These are phyloP conservation scores for Upupa epops DNA, from an alignment of 2,113 vertebrate genomes.

Conservation along the genomic window DNA sequence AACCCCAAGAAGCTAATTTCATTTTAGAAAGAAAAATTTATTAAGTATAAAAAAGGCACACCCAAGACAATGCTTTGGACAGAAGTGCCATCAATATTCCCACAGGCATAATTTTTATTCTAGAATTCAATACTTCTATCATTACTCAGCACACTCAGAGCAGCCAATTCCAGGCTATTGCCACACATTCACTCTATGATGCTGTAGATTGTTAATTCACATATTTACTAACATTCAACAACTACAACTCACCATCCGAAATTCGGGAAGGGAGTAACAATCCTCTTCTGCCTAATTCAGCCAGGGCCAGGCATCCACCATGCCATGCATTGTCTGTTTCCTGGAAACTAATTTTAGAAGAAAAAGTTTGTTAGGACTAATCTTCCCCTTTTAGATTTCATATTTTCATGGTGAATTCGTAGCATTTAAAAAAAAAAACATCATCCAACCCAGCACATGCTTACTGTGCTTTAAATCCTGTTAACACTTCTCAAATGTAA, in stretches of 20 bases:
- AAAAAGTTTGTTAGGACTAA: background rate
- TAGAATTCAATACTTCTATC: background rate
- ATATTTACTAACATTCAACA: background rate
- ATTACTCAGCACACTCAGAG: background rate
- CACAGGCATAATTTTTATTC: background rate
- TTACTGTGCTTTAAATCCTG: background rate
- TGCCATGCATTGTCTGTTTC: slow-evolving; percentile 94
- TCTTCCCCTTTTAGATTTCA: background rate
- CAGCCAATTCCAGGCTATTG: background rate
- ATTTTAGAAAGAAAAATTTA: slow-evolving; percentile 54
- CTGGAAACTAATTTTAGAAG: slow-evolving; percentile 82
- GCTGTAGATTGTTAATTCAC: background rate
- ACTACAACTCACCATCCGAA: slow-evolving; percentile 80
- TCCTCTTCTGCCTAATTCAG: slow-evolving; percentile 92
- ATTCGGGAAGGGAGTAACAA: slow-evolving; percentile 91
- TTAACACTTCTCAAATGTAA: background rate
- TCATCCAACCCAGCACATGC: background rate
- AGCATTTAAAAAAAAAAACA: background rate
- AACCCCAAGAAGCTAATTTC: slow-evolving; percentile 30
- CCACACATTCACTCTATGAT: background rate
- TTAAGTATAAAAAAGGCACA: slow-evolving; percentile 30
- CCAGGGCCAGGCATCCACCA: slow-evolving; percentile 93
- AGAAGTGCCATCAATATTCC: background rate
- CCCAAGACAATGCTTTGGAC: slow-evolving; percentile 30
- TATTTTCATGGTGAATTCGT: background rate